Conservation (phyloP, 2,888 invertebrate species). For the Xylophagus ater region DNA sequence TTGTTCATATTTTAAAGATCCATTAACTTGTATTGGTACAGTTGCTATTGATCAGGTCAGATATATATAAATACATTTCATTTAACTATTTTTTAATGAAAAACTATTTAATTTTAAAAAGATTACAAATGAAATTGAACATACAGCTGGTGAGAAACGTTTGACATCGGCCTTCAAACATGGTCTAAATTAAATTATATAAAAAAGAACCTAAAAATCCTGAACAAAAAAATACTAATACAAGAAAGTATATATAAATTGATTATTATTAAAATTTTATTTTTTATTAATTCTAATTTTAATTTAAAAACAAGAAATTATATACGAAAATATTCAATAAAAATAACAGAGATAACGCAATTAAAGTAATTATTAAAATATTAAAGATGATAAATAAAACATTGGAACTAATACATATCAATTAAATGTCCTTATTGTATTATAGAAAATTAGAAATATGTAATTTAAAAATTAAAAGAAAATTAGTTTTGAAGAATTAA, state of each 20-base stretch:
- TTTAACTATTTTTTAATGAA: not conserved
- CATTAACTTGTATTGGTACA: slow-evolving; percentile 75
- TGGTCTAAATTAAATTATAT: slow-evolving; percentile 14
- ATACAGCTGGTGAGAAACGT: slow-evolving; percentile 72
- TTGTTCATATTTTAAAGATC: slow-evolving; percentile 87
- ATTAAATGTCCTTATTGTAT: slow-evolving; percentile 19
- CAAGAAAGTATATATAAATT: too few species aligned
- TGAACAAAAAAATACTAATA: not conserved
- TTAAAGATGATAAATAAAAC: slow-evolving; percentile 11
- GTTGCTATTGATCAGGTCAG: slow-evolving; percentile 53
- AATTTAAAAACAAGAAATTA: too few species aligned
- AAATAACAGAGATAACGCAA: not conserved
- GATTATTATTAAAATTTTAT: too few species aligned
- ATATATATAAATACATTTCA: not conserved
- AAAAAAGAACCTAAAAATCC: slow-evolving; percentile 4
- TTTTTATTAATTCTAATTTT: too few species aligned
- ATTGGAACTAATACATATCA: slow-evolving; percentile 17
- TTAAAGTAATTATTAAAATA: too few species aligned
- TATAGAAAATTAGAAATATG: slow-evolving; percentile 12
- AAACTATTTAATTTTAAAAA: too few species aligned
- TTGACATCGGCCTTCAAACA: slow-evolving; percentile 51
- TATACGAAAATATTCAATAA: too few species aligned
- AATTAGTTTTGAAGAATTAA: not conserved
- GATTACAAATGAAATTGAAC: slow-evolving; percentile 50
- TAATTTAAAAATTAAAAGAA: slow-evolving; percentile 4